Evolutionary conservation across 2,888 invertebrate species (phyloP).

Genomic region (Proisotoma minuta): DNA sequence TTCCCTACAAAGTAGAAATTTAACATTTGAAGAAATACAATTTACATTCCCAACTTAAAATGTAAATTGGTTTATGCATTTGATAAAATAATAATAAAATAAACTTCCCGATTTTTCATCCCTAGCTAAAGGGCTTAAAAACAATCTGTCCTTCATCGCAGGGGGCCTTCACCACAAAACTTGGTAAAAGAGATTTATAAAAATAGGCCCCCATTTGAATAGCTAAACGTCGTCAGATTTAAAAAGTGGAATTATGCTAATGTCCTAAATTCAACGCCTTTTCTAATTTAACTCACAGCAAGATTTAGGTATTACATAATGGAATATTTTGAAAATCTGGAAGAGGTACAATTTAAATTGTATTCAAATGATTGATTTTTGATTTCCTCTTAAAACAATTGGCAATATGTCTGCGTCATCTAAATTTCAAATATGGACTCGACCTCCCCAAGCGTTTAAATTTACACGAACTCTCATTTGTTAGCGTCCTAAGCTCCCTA

Average conservation of each 20-base stretch:
- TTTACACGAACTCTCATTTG: constrained; percentile 1
- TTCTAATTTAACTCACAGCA: constrained; percentile 12
- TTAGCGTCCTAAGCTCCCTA: background rate
- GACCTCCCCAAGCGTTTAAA: background rate
- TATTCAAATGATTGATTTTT: too few species aligned
- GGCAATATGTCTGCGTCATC: constrained; percentile 6
- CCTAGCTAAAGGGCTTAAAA: constrained; percentile 47
- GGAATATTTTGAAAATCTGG: too few species aligned
- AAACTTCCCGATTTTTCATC: constrained; percentile 48
- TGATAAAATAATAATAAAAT: constrained; percentile 36
- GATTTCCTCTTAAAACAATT: too few species aligned
- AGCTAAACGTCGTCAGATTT: background rate
- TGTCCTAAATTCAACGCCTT: constrained; percentile 5
- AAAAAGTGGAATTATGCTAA: background rate
- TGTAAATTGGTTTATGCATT: constrained; percentile 12
- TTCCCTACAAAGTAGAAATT: background rate
- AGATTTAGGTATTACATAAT: too few species aligned
- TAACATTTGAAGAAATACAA: background rate
- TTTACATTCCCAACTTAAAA: constrained; percentile 6
- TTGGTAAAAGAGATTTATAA: constrained; percentile 38
- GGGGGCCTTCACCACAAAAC: constrained; percentile 40
- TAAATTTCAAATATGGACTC: constrained; percentile 2
- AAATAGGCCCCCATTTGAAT: constrained; percentile 29
- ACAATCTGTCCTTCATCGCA: constrained; percentile 47
- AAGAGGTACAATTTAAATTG: too few species aligned